Conservation (phyloP, 2,888 invertebrate genomes). For the Metacarcinus magister region DNA sequence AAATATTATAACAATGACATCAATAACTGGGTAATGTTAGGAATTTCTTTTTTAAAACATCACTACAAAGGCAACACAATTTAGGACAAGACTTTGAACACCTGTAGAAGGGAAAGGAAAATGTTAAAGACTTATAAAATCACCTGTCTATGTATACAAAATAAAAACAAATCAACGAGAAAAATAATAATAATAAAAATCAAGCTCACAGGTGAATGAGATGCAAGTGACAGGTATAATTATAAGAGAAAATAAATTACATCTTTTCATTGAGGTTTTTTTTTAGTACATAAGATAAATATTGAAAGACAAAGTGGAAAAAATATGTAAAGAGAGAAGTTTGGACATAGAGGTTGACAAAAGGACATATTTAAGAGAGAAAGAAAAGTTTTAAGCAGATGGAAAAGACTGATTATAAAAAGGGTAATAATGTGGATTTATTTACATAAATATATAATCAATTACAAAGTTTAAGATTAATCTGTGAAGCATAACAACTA, state of each 20-base stretch:
- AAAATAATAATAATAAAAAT: neutral
- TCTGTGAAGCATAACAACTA: neutral
- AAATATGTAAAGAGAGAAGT: neutral
- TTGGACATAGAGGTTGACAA: too few relatives aligned
- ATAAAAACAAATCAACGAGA: neutral
- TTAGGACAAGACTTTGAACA: too few relatives aligned
- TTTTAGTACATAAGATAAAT: neutral
- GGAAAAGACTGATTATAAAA: neutral
- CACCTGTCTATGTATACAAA: neutral
- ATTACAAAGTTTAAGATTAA: neutral
- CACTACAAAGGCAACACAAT: too few relatives aligned
- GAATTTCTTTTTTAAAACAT: too few relatives aligned
- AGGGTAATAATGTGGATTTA: neutral
- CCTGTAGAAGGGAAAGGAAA: too few relatives aligned
- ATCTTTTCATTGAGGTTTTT: too few relatives aligned
- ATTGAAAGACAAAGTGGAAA: neutral
- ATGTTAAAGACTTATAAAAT: too few relatives aligned
- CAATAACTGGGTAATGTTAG: neutral
- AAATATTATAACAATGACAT: neutral
- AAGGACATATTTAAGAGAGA: too few relatives aligned
- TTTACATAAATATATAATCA: neutral
- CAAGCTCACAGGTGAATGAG: neutral
- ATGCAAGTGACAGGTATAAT: neutral
- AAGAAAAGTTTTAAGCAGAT: too few relatives aligned
- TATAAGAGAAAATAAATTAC: neutral